Base-by-base conservation (phyloP, 1,140 invertebrate species). In the Acromyrmex heyeri region DNA sequence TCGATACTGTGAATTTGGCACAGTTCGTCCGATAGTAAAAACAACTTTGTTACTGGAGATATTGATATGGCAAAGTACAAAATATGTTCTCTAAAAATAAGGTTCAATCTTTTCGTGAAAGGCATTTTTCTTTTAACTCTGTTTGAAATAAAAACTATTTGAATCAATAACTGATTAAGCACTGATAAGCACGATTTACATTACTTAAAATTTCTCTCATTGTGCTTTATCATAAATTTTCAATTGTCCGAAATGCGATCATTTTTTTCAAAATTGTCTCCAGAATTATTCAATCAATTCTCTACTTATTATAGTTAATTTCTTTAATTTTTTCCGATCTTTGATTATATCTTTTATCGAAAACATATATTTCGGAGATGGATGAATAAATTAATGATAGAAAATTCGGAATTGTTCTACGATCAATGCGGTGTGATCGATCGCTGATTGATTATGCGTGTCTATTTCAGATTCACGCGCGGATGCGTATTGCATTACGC, bases 391-490 rank as follows among this genome's bases (percentile, higher is more conserved):
- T 44, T 2, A 50, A 14, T 3, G 2, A 3, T 27, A 18, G 24
- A 14, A 50, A 64, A n/a, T 64, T 21, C 5, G 8, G 18, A 78
- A 50, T 62, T 27, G 14, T 38, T 16, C 1, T 24, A 10, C 67
- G 30, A 14, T 64, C 21, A 48, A 65, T 62, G 10, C 50, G 18
- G n/a, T 2, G 16, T 38, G 69, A 75, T 83, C 79, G 79, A 83
- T 83, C 55, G n/a, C 55, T 24, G 24, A 73, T 83, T 83, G 79
- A 83, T 83, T 83, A 83, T 75, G 79, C 79, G 27, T 30, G 38
- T 50, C 53, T 83, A 83, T 83, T 83, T 83, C 69, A 61, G 44
- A 73, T 83, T 83, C 79, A 61, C 79, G 79, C 79, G 38, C 69
- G 79, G 55, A 73, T 83, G 79, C 69, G 18, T 83, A 83, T 61